Evolutionary conservation across 37 sponge, comb jelly and placozoan genomes (phyloP).

Genomic region (Ephydatia muelleri): DNA sequence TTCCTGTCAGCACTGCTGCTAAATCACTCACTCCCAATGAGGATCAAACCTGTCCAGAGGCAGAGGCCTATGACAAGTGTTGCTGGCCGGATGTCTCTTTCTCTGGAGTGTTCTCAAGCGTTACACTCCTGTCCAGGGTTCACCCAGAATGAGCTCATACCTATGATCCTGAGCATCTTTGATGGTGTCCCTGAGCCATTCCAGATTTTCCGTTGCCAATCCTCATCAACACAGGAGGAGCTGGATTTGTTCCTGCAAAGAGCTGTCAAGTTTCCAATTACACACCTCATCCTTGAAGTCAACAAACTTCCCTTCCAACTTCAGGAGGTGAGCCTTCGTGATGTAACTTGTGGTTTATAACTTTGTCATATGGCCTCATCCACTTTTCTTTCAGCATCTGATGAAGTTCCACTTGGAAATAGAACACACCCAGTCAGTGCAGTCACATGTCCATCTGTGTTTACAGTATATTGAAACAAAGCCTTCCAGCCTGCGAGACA

Average conservation of each 20-base stretch:
- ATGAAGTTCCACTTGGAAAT: constrained; percentile 51
- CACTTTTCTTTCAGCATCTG: constrained; percentile 20
- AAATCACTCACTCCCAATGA: not conserved
- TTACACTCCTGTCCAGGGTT: constrained; percentile 50
- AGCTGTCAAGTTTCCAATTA: constrained; percentile 17
- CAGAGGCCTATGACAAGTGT: not conserved
- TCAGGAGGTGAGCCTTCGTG: constrained; percentile 67
- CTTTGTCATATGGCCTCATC: not conserved
- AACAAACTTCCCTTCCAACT: constrained; percentile 66
- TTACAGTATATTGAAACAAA: constrained; percentile 45
- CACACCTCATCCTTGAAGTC: constrained; percentile 64
- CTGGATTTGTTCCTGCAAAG: constrained; percentile 65
- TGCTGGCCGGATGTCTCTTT: not conserved
- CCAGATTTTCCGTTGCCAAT: constrained; percentile 62
- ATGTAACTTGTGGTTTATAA: not conserved
- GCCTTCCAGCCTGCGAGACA: constrained; percentile 24
- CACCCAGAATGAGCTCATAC: constrained; percentile 39
- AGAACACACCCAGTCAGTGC: constrained; percentile 4
- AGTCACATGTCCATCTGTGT: not conserved
- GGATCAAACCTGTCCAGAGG: not conserved
- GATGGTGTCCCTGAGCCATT: constrained; percentile 70
- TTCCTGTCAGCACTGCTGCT: not conserved
- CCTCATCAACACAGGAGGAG: constrained; percentile 63
- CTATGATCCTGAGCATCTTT: constrained; percentile 58
- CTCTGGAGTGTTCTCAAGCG: not conserved